Evolutionary conservation across 53 echinoderm and acorn worm genomes (phyloP).

Genomic region (Astropecten irregularis): DNA sequence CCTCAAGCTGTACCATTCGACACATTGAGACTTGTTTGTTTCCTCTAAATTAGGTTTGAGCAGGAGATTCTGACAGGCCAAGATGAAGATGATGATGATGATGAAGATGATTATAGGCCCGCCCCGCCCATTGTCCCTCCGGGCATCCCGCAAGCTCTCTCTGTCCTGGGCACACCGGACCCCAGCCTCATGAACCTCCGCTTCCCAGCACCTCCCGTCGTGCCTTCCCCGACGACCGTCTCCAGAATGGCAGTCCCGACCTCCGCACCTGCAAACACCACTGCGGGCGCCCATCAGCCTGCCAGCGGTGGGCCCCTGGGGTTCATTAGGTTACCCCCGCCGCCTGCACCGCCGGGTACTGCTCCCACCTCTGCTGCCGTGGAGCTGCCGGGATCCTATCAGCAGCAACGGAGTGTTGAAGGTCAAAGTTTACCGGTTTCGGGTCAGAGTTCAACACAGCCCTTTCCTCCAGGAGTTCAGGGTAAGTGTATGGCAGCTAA

Average conservation of each 20-base stretch:
- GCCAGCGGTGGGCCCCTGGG: not conserved
- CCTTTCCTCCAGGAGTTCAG: constrained; percentile 1
- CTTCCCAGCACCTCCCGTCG: constrained; percentile 6
- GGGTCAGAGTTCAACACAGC: not conserved
- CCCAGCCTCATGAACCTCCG: constrained; percentile 38
- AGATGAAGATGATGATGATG: not conserved
- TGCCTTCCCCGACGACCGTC: not conserved
- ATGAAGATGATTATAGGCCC: not conserved
- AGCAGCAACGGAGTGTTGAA: not conserved
- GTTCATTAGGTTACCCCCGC: constrained; percentile 47
- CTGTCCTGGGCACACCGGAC: constrained; percentile 36
- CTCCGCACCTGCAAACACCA: not conserved
- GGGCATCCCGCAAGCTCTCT: constrained; percentile 12
- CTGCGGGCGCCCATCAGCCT: not conserved
- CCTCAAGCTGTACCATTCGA: no score
- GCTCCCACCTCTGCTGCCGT: not conserved
- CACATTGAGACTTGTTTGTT: no score
- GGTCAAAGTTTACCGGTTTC: not conserved
- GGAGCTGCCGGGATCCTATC: constrained; percentile 8
- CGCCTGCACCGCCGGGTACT: constrained; percentile 21
- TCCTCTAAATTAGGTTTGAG: no score
- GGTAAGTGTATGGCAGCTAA: not conserved
- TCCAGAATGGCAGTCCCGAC: not conserved
- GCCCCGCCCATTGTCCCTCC: constrained; percentile 15
- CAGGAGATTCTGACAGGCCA: constrained; percentile 70